Conservation (phyloP, 2,113 vertebrate species). For the Vireo altiloquus region DNA sequence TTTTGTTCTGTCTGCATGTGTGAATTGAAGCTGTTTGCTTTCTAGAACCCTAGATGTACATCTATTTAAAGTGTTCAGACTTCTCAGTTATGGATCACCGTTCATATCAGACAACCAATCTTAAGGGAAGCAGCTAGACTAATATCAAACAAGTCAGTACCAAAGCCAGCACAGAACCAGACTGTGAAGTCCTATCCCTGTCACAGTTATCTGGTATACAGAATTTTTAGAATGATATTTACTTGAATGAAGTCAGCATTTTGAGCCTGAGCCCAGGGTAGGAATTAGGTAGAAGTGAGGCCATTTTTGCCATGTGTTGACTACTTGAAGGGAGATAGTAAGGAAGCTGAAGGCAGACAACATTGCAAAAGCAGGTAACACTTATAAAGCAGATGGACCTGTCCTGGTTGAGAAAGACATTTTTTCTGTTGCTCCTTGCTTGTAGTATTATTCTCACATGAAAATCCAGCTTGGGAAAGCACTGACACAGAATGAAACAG, state of each 20-base stretch:
- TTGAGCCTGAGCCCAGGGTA: neutral
- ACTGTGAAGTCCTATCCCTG: neutral
- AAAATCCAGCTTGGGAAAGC: conserved; percentile 51
- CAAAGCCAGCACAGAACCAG: neutral
- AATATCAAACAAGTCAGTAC: neutral
- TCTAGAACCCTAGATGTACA: neutral
- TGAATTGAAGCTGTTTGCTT: neutral
- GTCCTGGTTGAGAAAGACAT: conserved; percentile 1
- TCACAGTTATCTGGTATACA: neutral
- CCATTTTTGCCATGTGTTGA: neutral
- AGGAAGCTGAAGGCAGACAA: conserved; percentile 1
- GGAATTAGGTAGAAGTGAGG: neutral
- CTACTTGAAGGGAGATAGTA: neutral
- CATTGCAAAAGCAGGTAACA: neutral
- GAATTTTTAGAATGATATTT: neutral
- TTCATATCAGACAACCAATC: neutral
- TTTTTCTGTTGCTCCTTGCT: conserved; percentile 16
- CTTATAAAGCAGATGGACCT: neutral
- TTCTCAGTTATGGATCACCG: neutral
- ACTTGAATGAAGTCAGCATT: neutral
- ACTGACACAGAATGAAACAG: conserved; percentile 50
- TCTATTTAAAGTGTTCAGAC: neutral
- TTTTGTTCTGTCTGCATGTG: neutral
- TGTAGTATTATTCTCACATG: neutral
- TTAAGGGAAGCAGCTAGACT: neutral